A percentile compares a stretch with the other conserved stretches of the same genome.
Conservation (phyloP, 2,888 invertebrate species). For the Saturnia japonica region DNA sequence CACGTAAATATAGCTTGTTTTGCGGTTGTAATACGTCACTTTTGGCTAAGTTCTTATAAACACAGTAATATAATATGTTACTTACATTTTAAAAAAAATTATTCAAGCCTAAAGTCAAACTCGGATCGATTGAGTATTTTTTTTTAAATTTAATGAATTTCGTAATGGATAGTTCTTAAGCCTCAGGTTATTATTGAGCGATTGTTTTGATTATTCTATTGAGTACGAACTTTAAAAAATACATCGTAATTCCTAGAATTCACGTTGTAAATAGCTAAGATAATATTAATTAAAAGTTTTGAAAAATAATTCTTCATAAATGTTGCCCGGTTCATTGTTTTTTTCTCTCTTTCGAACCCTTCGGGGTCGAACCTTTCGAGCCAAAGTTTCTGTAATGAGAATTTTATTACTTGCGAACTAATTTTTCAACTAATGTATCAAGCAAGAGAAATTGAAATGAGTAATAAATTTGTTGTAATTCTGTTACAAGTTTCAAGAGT, state of each 20-base stretch:
- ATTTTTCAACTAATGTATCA: slow-evolving; percentile 15
- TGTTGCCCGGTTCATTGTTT: background rate
- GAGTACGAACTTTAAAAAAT: background rate
- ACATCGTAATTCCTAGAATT: background rate
- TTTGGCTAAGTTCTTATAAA: no score
- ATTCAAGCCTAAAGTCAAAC: no score
- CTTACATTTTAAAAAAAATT: no score
- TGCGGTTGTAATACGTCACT: no score
- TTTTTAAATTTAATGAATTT: no score
- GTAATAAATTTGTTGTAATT: slow-evolving; percentile 10
- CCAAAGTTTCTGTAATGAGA: slow-evolving; percentile 7
- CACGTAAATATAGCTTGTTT: no score
- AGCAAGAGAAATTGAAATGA: slow-evolving; percentile 9
- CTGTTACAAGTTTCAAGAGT: slow-evolving; percentile 10
- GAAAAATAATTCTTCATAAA: background rate
- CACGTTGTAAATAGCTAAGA: background rate
- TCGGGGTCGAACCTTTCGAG: slow-evolving; percentile 9
- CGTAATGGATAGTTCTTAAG: background rate
- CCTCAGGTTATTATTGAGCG: background rate
- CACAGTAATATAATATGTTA: no score
- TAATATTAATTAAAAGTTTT: background rate
- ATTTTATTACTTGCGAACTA: slow-evolving; percentile 13
- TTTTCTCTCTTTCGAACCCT: slow-evolving; percentile 16
- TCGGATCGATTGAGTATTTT: no score
- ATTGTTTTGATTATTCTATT: background rate